phyloP scores from a whole-genome alignment of 1,140 invertebrate genomes.

The Ostrea denselamellosa region DNA sequence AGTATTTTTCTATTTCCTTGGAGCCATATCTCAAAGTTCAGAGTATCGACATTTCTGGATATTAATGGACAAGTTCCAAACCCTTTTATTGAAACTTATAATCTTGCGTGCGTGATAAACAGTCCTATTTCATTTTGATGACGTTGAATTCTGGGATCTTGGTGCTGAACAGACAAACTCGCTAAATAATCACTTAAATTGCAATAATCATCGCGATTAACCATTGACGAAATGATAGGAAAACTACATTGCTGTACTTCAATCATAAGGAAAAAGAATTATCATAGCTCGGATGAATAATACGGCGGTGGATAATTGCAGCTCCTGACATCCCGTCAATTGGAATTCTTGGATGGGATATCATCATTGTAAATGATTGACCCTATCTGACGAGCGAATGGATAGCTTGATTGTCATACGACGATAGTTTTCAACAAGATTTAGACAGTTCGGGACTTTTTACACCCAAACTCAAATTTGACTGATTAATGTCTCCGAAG shows the following conservation, averaged over 20 bases:
- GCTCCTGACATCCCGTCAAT: slow-evolving; percentile 37
- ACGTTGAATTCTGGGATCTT: slow-evolving; percentile 18
- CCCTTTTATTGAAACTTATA: slow-evolving; percentile 43
- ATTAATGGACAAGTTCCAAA: slow-evolving; percentile 34
- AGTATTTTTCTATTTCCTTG: slow-evolving; percentile 12
- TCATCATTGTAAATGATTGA: slow-evolving; percentile 44
- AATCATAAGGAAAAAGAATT: slow-evolving; percentile 44
- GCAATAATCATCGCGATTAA: slow-evolving; percentile 40
- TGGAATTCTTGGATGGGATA: slow-evolving; percentile 7
- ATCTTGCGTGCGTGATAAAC: slow-evolving; percentile 38
- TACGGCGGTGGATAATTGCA: background rate
- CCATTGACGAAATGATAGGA: slow-evolving; percentile 38
- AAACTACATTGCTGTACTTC: slow-evolving; percentile 33
- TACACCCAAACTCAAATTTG: slow-evolving; percentile 5
- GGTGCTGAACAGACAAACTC: slow-evolving; percentile 31
- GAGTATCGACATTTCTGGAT: slow-evolving; percentile 36
- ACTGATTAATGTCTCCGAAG: background rate
- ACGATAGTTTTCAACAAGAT: slow-evolving; percentile 23
- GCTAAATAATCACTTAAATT: slow-evolving; percentile 43
- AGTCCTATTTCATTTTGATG: slow-evolving; percentile 35
- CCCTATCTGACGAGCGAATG: slow-evolving; percentile 7
- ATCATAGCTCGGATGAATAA: slow-evolving; percentile 41
- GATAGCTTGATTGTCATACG: slow-evolving; percentile 42
- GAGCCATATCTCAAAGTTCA: background rate
- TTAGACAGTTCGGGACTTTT: slow-evolving; percentile 15